Evolutionary conservation across 2,113 vertebrate genomes (phyloP).

Genomic region (Dicaeum eximium): DNA sequence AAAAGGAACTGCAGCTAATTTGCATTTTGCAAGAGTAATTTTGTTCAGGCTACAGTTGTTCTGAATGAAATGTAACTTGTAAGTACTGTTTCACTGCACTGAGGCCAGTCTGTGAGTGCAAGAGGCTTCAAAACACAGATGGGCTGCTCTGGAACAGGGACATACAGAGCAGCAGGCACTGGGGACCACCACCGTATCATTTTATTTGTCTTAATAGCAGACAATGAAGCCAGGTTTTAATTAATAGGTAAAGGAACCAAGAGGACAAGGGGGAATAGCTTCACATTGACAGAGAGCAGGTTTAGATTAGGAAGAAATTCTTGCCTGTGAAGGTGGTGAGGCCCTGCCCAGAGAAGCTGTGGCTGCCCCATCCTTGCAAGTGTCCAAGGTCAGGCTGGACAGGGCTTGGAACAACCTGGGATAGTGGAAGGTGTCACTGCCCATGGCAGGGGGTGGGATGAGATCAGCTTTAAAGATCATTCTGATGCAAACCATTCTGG

Average conservation of each 20-base stretch:
- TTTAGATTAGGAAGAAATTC: not conserved
- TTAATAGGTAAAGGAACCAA: not conserved
- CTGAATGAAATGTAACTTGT: not conserved
- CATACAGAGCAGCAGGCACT: fast-evolving
- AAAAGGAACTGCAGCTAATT: slow-evolving; percentile 21
- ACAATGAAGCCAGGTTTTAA: not conserved
- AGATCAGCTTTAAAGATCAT: not conserved
- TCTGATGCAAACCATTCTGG: not conserved
- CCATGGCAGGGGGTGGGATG: not conserved
- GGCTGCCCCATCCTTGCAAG: not conserved
- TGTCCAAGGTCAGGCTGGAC: not conserved
- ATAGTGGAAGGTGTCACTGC: not conserved
- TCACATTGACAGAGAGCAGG: not conserved
- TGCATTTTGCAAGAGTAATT: slow-evolving; percentile 37
- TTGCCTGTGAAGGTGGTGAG: not conserved
- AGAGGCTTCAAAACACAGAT: not conserved
- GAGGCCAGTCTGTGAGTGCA: not conserved
- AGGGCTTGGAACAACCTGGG: not conserved
- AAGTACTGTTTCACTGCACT: not conserved
- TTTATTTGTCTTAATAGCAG: not conserved
- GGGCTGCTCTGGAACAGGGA: not conserved
- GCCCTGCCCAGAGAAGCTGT: not conserved
- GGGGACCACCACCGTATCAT: not conserved
- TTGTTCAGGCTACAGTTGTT: not conserved
- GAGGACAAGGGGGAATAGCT: not conserved